phyloP scores from a whole-genome alignment of 2,888 invertebrate species.

The Aspidapion aeneum region DNA sequence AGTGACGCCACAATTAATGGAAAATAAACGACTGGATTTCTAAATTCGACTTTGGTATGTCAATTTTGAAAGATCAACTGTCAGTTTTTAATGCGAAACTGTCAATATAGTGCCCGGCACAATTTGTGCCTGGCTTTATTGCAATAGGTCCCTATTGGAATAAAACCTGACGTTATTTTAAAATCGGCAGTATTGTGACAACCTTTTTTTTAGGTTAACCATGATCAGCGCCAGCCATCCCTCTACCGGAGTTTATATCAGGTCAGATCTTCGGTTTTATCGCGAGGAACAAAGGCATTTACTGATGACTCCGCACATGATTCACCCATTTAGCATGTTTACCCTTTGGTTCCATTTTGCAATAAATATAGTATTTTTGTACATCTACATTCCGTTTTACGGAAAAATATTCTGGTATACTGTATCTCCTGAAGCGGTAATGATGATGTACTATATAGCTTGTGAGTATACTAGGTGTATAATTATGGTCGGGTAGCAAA shows the following conservation, averaged over 20 bases:
- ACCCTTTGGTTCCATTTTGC: background rate
- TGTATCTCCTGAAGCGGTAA: background rate
- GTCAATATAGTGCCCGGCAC: too few species aligned
- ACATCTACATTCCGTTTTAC: background rate
- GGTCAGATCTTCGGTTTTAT: constrained; percentile 4
- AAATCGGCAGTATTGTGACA: too few species aligned
- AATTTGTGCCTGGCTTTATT: too few species aligned
- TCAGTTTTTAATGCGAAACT: too few species aligned
- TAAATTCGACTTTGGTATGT: too few species aligned
- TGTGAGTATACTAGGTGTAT: too few species aligned
- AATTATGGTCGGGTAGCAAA: too few species aligned
- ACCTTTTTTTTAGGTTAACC: constrained; percentile 10
- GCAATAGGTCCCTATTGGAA: too few species aligned
- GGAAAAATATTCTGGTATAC: background rate
- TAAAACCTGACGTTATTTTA: too few species aligned
- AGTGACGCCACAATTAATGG: too few species aligned
- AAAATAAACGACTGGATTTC: too few species aligned
- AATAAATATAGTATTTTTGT: background rate
- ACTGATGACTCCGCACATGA: constrained; percentile 12
- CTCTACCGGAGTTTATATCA: constrained; percentile 9
- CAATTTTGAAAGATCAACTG: too few species aligned
- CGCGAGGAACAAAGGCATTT: constrained; percentile 15
- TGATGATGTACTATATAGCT: background rate
- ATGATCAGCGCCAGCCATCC: constrained; percentile 16
- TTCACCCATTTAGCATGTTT: constrained; percentile 20